phyloP scores from a whole-genome alignment of 2,113 vertebrate genomes.

The Reinhardtius hippoglossoides region DNA sequence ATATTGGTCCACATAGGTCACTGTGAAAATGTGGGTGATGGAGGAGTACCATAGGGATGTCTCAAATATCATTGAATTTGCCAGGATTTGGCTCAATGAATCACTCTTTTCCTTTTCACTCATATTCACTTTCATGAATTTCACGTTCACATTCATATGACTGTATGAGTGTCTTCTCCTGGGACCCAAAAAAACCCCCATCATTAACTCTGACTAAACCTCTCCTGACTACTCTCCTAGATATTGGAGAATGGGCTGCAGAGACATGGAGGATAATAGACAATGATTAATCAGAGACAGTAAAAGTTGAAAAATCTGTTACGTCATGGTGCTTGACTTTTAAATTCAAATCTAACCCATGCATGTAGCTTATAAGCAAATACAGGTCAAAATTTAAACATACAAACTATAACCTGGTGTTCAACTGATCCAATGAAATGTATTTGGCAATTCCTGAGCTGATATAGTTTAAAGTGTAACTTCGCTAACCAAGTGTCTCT shows the following conservation, averaged over 20 bases:
- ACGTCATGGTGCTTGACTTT: background rate
- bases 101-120: slow-evolving; percentile 41
- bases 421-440: no score
- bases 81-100: slow-evolving; percentile 32
- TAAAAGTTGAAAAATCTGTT: slow-evolving; percentile 1
- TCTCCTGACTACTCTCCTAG: slow-evolving; percentile 28
- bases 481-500: no score
- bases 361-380: background rate
- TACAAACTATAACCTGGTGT: no score
- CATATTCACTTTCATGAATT: slow-evolving; percentile 36
- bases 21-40: slow-evolving; percentile 29
- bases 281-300: slow-evolving; percentile 8
- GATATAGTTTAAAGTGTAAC: no score
- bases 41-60: slow-evolving; percentile 29
- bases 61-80: slow-evolving; percentile 38
- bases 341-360: slow-evolving; percentile 1
- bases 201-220: slow-evolving; percentile 19
- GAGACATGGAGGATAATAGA: background rate
- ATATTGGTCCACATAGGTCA: slow-evolving; percentile 37
- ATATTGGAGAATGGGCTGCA: slow-evolving; percentile 18
- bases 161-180: background rate
- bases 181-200: slow-evolving; percentile 44
- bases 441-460: no score
- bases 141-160: slow-evolving; percentile 29
- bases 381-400: background rate